phyloP scores from a whole-genome alignment of 2,113 vertebrate species.

The Bungarus multicinctus region DNA sequence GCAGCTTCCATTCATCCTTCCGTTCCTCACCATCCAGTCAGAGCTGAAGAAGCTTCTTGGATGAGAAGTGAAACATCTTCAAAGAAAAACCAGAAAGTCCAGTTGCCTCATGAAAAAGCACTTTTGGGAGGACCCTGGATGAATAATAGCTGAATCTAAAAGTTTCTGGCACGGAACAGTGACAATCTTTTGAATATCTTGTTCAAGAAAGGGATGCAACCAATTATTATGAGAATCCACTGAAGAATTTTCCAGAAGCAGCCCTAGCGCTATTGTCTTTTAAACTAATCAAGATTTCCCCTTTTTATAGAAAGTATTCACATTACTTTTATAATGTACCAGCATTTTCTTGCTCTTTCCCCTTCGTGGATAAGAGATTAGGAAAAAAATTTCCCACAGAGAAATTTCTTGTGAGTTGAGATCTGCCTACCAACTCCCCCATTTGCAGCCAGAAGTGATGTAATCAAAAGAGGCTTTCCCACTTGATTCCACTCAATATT shows the following conservation, averaged over 20 bases:
- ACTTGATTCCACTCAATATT: not conserved
- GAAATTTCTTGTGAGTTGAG: not conserved
- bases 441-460: too few species aligned
- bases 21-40: too few species aligned
- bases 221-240: not conserved
- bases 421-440: not conserved
- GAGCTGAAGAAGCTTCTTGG: too few species aligned
- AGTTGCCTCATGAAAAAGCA: too few species aligned
- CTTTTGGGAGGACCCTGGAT: not conserved
- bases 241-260: not conserved
- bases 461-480: not conserved
- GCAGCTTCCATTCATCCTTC: too few species aligned
- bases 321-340: not conserved
- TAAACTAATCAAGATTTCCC: not conserved
- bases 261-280: not conserved
- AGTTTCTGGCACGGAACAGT: not conserved
- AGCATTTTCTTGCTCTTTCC: not conserved
- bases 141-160: not conserved
- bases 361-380: not conserved
- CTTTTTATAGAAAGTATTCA: not conserved
- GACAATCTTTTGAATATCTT: not conserved
- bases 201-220: not conserved
- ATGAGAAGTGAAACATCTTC: too few species aligned
- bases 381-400: not conserved
- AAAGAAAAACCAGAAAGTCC: too few species aligned